Conservation (phyloP, 2,888 invertebrate genomes). For the Bimastos eiseni region DNA sequence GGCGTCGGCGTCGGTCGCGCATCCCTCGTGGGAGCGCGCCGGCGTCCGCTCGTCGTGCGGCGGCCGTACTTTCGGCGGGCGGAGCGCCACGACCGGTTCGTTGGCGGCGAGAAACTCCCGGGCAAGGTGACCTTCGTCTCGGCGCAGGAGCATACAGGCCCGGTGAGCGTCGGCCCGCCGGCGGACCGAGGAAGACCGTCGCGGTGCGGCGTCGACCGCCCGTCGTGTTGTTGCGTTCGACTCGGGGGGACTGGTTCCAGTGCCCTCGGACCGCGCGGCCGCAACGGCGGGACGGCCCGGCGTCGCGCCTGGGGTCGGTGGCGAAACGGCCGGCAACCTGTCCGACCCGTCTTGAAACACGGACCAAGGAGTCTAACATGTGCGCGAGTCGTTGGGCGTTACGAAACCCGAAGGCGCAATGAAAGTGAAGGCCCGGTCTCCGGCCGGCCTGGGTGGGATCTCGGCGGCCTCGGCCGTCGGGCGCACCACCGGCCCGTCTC, state of each 20-base stretch:
- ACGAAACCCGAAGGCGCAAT: slow-evolving; percentile 62
- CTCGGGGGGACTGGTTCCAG: slow-evolving; percentile 42
- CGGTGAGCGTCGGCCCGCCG: slow-evolving; percentile 30
- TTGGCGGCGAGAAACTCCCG: slow-evolving; percentile 43
- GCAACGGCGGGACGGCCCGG: slow-evolving; percentile 39
- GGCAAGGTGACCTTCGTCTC: slow-evolving; percentile 36
- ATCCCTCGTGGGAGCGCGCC: slow-evolving; percentile 41
- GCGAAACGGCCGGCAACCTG: slow-evolving; percentile 59
- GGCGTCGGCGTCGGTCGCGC: no score
- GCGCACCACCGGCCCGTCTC: slow-evolving; percentile 69
- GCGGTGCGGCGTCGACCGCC: slow-evolving; percentile 39
- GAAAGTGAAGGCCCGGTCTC: slow-evolving; percentile 44
- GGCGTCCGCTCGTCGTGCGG: slow-evolving; percentile 40
- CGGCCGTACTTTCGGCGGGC: slow-evolving; percentile 38
- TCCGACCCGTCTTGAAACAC: slow-evolving; percentile 75
- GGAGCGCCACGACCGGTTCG: slow-evolving; percentile 49
- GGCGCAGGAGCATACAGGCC: slow-evolving; percentile 13
- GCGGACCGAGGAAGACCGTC: slow-evolving; percentile 34
- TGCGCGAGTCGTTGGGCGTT: slow-evolving; percentile 72
- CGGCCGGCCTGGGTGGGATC: slow-evolving; percentile 54
- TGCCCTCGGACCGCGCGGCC: slow-evolving; percentile 37
- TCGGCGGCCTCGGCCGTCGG: slow-evolving; percentile 39
- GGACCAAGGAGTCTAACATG: slow-evolving; percentile 76
- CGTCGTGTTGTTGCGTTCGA: slow-evolving; percentile 30
- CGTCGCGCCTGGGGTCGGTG: slow-evolving; percentile 50